A percentile compares a stretch with the other conserved stretches of the same genome.
These are phyloP conservation scores for Petrolisthes manimaculis DNA, from an alignment of 2,888 invertebrate genomes.

Conservation along the genomic window DNA sequence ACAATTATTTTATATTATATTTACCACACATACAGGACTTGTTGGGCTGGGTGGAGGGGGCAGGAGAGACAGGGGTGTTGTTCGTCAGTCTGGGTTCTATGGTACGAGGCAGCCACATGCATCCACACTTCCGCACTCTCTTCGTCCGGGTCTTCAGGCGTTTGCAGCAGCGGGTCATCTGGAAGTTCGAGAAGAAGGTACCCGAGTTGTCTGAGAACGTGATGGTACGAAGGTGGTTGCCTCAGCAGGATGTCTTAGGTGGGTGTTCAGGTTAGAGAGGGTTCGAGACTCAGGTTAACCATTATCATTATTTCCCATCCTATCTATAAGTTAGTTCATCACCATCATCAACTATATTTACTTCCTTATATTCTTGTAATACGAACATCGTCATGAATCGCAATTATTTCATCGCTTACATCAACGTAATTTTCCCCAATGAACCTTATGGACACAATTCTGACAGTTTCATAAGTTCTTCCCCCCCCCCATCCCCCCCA, in stretches of 20 bases:
- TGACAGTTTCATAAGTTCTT: conserved; percentile 40
- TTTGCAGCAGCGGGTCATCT: conserved; percentile 73
- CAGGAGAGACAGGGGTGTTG: conserved; percentile 78
- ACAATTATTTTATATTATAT: too few relatives aligned
- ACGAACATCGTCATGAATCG: too few relatives aligned
- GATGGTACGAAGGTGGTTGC: conserved; percentile 39
- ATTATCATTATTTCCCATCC: neutral
- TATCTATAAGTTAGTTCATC: neutral
- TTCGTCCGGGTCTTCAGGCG: conserved; percentile 82
- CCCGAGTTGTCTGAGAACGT: conserved; percentile 44
- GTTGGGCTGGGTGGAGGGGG: conserved; percentile 35
- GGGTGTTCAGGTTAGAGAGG: neutral
- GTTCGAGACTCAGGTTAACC: neutral
- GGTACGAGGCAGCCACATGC: conserved; percentile 84
- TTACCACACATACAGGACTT: conserved; percentile 27
- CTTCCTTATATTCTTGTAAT: conserved; percentile 1
- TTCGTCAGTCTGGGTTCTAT: conserved; percentile 84
- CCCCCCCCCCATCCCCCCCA: neutral
- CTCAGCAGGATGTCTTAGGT: conserved; percentile 32
- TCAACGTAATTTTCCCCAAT: too few relatives aligned
- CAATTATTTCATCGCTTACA: too few relatives aligned
- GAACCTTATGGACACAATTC: too few relatives aligned
- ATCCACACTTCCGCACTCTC: conserved; percentile 86
- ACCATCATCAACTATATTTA: neutral
- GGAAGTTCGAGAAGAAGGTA: conserved; percentile 52